phyloP scores from a whole-genome alignment of 1,140 invertebrate species.

The Amyelois transitella region DNA sequence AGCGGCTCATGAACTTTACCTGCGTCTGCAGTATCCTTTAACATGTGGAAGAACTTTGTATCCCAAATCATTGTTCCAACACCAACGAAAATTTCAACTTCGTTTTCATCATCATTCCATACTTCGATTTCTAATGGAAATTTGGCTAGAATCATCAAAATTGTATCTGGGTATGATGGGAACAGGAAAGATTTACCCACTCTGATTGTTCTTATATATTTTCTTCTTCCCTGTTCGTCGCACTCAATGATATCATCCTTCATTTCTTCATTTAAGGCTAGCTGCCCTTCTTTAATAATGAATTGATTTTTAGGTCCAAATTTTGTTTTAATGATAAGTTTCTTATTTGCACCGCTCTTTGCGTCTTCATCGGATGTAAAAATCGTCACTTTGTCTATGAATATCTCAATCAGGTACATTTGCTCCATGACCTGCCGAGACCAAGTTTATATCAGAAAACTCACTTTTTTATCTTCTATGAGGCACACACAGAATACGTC shows the following conservation, averaged over 20 bases:
- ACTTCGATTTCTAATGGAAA: constrained; percentile 63
- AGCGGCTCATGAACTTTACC: constrained; percentile 49
- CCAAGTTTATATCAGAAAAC: constrained; percentile 49
- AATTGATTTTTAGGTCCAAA: constrained; percentile 66
- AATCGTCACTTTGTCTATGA: constrained; percentile 63
- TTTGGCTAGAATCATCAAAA: constrained; percentile 50
- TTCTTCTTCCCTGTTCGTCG: constrained; percentile 46
- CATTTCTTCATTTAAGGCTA: constrained; percentile 40
- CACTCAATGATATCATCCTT: constrained; percentile 52
- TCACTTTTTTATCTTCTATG: constrained; percentile 22
- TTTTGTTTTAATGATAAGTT: constrained; percentile 57
- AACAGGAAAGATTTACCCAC: constrained; percentile 64
- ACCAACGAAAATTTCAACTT: constrained; percentile 58
- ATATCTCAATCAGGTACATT: constrained; percentile 69
- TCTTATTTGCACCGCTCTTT: constrained; percentile 46
- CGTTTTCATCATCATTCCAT: constrained; percentile 61
- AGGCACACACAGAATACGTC: background rate
- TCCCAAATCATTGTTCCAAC: constrained; percentile 60
- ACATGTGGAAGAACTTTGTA: constrained; percentile 52
- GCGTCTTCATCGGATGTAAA: constrained; percentile 45
- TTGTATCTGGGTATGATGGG: constrained; percentile 58
- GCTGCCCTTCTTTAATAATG: constrained; percentile 59
- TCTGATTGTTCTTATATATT: constrained; percentile 58
- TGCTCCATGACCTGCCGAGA: constrained; percentile 70
- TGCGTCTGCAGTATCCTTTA: constrained; percentile 49